phyloP scores from a whole-genome alignment of 2,113 vertebrate species.

The Chloropsis cyanopogon region DNA sequence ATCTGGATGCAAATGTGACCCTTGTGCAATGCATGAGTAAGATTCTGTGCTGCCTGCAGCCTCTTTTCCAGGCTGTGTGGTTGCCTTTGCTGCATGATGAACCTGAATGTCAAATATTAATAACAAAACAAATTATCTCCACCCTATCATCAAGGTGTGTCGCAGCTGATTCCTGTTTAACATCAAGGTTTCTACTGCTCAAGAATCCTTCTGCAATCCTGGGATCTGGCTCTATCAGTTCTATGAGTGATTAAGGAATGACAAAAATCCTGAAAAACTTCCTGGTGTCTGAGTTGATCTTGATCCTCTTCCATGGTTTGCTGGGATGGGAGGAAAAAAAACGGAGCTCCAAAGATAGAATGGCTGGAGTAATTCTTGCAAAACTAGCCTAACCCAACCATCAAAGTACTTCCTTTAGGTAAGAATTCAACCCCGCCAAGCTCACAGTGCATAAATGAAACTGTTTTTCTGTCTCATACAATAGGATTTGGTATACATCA shows the following conservation, averaged over 20 bases:
- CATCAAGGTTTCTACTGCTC: conserved; percentile 56
- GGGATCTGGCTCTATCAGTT: not conserved
- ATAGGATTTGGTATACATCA: conserved; percentile 14
- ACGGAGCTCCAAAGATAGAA: conserved; percentile 50
- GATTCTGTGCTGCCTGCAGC: conserved; percentile 46
- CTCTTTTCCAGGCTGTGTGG: conserved; percentile 26
- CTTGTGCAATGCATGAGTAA: conserved; percentile 67
- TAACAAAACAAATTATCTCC: conserved; percentile 67
- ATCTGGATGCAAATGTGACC: conserved; percentile 55
- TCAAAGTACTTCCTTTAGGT: conserved; percentile 71
- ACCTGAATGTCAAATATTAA: conserved; percentile 42
- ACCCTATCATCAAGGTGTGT: conserved; percentile 70
- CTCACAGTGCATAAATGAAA: conserved; percentile 49
- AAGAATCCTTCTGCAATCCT: conserved; percentile 31
- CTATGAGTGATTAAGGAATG: conserved; percentile 37
- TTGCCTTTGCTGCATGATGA: conserved; percentile 40
- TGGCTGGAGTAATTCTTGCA: conserved; percentile 41
- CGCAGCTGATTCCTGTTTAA: not conserved
- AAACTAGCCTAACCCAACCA: conserved; percentile 60
- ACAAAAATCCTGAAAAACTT: conserved; percentile 58
- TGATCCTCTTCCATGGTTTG: conserved; percentile 8
- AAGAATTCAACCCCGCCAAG: conserved; percentile 28
- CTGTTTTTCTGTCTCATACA: conserved; percentile 48
- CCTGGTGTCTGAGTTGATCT: not conserved
- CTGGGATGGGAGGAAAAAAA: not conserved